A percentile compares a stretch with the other conserved stretches of the same genome.
Evolutionary conservation across 2,888 invertebrate species (phyloP).

Genomic region (Autographa pulchrina): DNA sequence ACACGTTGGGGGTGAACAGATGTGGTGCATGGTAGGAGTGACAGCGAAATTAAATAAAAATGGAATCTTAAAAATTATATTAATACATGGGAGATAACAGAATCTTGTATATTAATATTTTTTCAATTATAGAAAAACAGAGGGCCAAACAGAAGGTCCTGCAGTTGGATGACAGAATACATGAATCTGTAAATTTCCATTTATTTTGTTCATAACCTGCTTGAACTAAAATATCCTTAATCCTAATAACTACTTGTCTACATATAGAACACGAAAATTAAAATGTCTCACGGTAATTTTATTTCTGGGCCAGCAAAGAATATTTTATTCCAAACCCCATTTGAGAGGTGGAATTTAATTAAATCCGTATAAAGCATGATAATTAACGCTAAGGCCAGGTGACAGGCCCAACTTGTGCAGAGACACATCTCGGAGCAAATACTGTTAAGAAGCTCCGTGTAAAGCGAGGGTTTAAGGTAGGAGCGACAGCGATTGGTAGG

Average conservation of each 20-base stretch:
- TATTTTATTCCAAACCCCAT: background rate
- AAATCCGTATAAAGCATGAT: background rate
- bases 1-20: conserved; percentile 15
- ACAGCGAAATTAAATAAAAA: background rate
- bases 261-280: too few species aligned
- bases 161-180: too few species aligned
- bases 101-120: too few species aligned
- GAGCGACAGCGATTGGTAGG: conserved; percentile 14
- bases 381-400: conserved; percentile 40
- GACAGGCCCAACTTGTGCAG: conserved; percentile 32
- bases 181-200: too few species aligned
- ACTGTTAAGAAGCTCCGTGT: conserved; percentile 43
- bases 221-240: too few species aligned
- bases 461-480: conserved; percentile 7
- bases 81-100: too few species aligned
- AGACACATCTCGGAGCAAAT: conserved; percentile 38
- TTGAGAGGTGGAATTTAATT: background rate
- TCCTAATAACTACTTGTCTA: too few species aligned
- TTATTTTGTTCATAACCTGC: too few species aligned
- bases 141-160: too few species aligned
- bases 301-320: background rate
- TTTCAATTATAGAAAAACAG: too few species aligned
- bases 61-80: background rate
- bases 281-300: too few species aligned
- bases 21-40: background rate